Percentiles rank a stretch among this genome's conserved stretches.
These are phyloP conservation scores for Prietella phreatophila DNA, from an alignment of 2,113 vertebrate genomes.

Conservation along the genomic window DNA sequence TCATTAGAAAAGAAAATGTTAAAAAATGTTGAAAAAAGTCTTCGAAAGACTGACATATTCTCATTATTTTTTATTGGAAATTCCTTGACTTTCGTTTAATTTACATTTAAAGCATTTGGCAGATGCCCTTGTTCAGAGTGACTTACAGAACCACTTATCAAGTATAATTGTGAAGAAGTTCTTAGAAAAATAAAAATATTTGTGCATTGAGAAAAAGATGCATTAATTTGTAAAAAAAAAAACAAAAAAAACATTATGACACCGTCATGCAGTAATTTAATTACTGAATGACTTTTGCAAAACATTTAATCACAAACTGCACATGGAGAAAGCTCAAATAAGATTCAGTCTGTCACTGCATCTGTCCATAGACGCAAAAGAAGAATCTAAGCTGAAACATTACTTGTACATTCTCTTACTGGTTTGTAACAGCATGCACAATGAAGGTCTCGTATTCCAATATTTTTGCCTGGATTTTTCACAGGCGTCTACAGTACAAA, in stretches of 20 bases:
- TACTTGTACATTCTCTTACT: not conserved
- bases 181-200: not conserved
- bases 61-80: not conserved
- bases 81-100: not conserved
- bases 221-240: not conserved
- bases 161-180: not conserved
- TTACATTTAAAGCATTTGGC: no score
- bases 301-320: not conserved
- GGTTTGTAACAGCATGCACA: not conserved
- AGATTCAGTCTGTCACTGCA: not conserved
- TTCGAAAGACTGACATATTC: not conserved
- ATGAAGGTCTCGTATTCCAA: not conserved
- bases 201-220: not conserved
- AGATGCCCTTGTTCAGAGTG: no score
- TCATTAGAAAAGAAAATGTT: not conserved
- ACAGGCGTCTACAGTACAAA: no score
- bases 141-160: no score
- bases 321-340: not conserved
- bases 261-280: not conserved
- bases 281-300: not conserved
- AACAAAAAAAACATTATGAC: not conserved
- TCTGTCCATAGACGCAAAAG: no score
- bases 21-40: not conserved
- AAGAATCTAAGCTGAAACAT: not conserved
- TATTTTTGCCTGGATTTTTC: not conserved